These are phyloP conservation scores for Tachina lurida DNA, from an alignment of 2,888 invertebrate genomes.

Conservation along the genomic window DNA sequence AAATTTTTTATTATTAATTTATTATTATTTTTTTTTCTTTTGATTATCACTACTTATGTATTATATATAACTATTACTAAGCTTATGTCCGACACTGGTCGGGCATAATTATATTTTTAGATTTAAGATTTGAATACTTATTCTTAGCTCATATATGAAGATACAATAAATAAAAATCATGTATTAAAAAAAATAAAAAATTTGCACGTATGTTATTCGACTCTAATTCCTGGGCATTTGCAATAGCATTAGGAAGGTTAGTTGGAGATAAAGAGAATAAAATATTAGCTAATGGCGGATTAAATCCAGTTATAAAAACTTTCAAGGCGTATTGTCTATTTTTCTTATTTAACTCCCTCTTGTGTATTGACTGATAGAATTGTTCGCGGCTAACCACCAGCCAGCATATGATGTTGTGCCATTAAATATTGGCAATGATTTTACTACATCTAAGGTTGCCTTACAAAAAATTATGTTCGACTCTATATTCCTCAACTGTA, in stretches of 20 bases:
- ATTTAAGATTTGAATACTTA: too few species aligned
- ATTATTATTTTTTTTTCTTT: too few species aligned
- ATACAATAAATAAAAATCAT: too few species aligned
- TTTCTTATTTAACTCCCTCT: slow-evolving; percentile 49
- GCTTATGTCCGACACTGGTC: too few species aligned
- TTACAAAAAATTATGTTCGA: background rate
- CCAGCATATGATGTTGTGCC: background rate
- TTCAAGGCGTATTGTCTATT: slow-evolving; percentile 44
- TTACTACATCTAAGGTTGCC: slow-evolving; percentile 5
- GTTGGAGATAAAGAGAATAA: slow-evolving; percentile 51
- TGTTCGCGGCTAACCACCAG: slow-evolving; percentile 5
- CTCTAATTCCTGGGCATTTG: slow-evolving; percentile 48
- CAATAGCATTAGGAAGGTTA: slow-evolving; percentile 52
- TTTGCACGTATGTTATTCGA: too few species aligned
- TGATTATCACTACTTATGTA: too few species aligned
- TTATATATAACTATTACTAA: too few species aligned
- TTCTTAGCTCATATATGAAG: too few species aligned
- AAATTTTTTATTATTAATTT: too few species aligned
- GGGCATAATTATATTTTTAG: too few species aligned
- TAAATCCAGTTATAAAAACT: slow-evolving; percentile 56
- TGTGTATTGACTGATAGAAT: background rate
- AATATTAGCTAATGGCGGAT: slow-evolving; percentile 39
- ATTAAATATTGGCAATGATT: slow-evolving; percentile 5
- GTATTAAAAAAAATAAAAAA: too few species aligned
- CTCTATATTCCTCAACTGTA: background rate